Evolutionary conservation across 2,888 invertebrate species (phyloP).

Genomic region (Autographa pulchrina): DNA sequence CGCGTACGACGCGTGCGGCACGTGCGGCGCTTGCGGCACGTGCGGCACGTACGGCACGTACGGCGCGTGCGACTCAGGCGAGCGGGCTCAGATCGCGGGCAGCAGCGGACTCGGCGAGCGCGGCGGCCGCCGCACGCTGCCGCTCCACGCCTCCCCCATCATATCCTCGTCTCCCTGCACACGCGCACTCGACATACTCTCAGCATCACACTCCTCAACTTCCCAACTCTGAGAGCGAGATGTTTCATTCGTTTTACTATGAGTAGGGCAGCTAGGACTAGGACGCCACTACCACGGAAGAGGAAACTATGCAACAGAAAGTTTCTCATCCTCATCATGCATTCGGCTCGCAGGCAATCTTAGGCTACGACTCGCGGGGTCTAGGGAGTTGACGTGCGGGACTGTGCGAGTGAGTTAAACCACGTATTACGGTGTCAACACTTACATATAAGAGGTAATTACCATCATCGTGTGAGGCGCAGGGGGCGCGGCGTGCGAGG

Average conservation of each 20-base stretch:
- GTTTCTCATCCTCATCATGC: conserved; percentile 61
- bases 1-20: conserved; percentile 38
- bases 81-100: conserved; percentile 77
- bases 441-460: conserved; percentile 90
- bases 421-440: conserved; percentile 89
- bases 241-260: conserved; percentile 83
- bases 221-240: conserved; percentile 89
- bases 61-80: conserved; percentile 44
- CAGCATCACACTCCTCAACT: conserved; percentile 88
- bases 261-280: conserved; percentile 74
- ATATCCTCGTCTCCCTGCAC: conserved; percentile 91
- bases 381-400: conserved; percentile 77
- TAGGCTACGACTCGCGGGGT: conserved; percentile 64
- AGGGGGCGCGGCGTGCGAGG: conserved; percentile 80
- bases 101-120: conserved; percentile 86
- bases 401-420: conserved; percentile 85
- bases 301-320: conserved; percentile 59
- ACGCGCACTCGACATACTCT: conserved; percentile 89
- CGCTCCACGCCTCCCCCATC: conserved; percentile 89
- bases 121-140: conserved; percentile 81
- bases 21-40: conserved; percentile 35
- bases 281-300: conserved; percentile 68
- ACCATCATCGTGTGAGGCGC: conserved; percentile 89
- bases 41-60: conserved; percentile 39
- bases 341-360: conserved; percentile 76